Evolutionary conservation across 2,113 vertebrate genomes (phyloP).

Genomic region (Dicrurus megarhynchus): DNA sequence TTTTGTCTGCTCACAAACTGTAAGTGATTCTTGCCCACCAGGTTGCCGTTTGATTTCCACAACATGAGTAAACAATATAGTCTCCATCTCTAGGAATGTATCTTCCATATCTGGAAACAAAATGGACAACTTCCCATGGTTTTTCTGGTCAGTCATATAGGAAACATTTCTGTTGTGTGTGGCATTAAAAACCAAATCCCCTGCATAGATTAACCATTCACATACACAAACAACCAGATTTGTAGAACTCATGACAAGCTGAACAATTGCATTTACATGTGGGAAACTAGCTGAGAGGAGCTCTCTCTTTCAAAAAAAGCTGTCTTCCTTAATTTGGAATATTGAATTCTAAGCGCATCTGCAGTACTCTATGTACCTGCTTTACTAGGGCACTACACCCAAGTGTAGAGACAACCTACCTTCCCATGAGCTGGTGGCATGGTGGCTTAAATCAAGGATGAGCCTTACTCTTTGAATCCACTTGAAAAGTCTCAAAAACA

Average conservation of each 20-base stretch:
- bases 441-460: neutral
- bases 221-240: neutral
- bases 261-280: neutral
- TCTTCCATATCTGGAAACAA: neutral
- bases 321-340: neutral
- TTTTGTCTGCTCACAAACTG: rapidly evolving
- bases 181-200: neutral
- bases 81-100: neutral
- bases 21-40: neutral
- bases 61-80: neutral
- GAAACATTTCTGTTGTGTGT: neutral
- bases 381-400: neutral
- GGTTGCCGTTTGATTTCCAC: neutral
- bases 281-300: neutral
- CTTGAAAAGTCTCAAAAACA: neutral
- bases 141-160: neutral
- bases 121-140: neutral
- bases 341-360: neutral
- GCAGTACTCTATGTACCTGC: neutral
- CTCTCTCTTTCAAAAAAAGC: neutral
- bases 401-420: neutral
- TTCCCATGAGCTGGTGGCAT: neutral
- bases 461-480: neutral
- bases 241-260: neutral
- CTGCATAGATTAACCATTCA: neutral